Base-by-base conservation (phyloP, 2,797 vertebrate genomes). In the Craterocephalus amniculus region DNA sequence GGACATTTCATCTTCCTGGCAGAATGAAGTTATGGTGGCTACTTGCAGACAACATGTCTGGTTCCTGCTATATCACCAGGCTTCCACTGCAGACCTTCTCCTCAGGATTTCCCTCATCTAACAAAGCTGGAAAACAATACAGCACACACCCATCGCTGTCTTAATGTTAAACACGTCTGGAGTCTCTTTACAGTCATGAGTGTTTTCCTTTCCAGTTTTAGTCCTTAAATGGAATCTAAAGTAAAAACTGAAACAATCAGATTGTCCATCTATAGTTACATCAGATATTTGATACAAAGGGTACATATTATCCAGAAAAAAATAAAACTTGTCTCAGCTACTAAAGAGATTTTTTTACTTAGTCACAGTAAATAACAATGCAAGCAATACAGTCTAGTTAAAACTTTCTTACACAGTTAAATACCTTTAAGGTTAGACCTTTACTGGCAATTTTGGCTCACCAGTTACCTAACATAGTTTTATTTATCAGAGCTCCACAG, bases 61-160 rank as follows among this genome's bases (percentile, higher is more conserved):
- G 54, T 74, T 84, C 64, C 76, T 80, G 72, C 67, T 72, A 14
- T 55, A 57, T 24, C 58, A 38, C 18, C 61, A 57, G 24, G 70
- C 58, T n/a, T 51, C 43, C 55, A 70, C 64, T 72, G 63, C 24
- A 78, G 49, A 36, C 59, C 61, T 76, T 71, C 72, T 84, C 57
- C 73, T 68, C 76, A 90, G 90, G 89, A 93, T 91, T 84, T 93
- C 87, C 88, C 74, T 80, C 79, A 80, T 81, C 52, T 63, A 77
- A 63, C 71, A 59, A 75, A 78, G 74, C 45, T 64, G 74, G 13
- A 76, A 87, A 85, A 90, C 86, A 92, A 92, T 85, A 74, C 67
- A 20, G 72, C 40, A 62, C 70, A 83, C 65, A 75, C 72, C 72
- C 68, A 70, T n/a, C 48, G 67, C 26, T 51, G 69, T 78, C 83